These are phyloP conservation scores for Ptyas mucosa DNA, from an alignment of 2,113 vertebrate species.

Conservation along the genomic window DNA sequence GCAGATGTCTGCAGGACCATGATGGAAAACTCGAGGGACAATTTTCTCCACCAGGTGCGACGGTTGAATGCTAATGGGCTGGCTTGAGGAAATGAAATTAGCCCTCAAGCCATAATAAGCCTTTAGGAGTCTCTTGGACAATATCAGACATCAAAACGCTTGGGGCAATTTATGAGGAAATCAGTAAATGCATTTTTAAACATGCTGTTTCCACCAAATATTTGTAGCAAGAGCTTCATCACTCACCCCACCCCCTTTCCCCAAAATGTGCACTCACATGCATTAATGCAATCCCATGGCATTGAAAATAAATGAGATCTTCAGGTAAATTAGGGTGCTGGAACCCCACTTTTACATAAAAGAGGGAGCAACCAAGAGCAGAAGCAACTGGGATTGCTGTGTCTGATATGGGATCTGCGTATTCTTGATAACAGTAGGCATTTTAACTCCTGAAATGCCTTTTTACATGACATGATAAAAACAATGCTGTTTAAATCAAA, in stretches of 20 bases:
- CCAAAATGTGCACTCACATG: not conserved
- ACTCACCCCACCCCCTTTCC: no score
- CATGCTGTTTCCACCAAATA: not conserved
- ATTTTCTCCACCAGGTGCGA: not conserved
- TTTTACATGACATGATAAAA: not conserved
- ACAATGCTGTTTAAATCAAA: not conserved
- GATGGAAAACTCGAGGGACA: slow-evolving; percentile 65
- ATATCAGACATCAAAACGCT: slow-evolving; percentile 48
- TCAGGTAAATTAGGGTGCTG: not conserved
- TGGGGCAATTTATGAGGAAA: slow-evolving; percentile 47
- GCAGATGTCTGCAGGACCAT: slow-evolving; percentile 75
- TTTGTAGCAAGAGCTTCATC: not conserved
- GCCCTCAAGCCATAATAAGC: slow-evolving; percentile 67
- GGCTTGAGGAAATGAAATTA: slow-evolving; percentile 68
- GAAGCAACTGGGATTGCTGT: not conserved
- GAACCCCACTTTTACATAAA: not conserved
- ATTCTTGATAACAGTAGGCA: not conserved
- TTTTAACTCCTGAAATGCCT: not conserved
- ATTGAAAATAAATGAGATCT: not conserved
- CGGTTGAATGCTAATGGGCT: slow-evolving; percentile 65
- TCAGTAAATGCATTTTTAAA: slow-evolving; percentile 22
- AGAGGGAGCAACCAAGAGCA: not conserved
- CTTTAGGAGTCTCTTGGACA: slow-evolving; percentile 58
- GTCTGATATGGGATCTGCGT: not conserved
- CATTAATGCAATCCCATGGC: not conserved